These are phyloP conservation scores for Hephaestus fuliginosus DNA, from an alignment of 2,797 vertebrate genomes.

Conservation along the genomic window DNA sequence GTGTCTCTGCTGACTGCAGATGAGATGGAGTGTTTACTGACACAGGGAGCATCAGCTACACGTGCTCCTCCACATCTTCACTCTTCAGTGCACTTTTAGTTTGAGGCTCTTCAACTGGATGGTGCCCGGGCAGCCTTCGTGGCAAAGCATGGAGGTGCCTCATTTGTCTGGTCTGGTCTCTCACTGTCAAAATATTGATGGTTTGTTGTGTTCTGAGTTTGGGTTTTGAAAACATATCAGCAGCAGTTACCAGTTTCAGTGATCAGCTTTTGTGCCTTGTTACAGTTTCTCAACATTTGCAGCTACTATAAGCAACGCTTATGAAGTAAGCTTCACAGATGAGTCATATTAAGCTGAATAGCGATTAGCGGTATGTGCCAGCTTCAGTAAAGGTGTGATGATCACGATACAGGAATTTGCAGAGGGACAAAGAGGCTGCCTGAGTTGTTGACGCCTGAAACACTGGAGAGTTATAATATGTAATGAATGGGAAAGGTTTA, in stretches of 20 bases:
- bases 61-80: constrained; percentile 67
- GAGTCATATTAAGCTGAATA: constrained; percentile 44
- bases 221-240: constrained; percentile 1
- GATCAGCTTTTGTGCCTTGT: not conserved
- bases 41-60: constrained; percentile 79
- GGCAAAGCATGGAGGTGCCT: constrained; percentile 24
- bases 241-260: not conserved
- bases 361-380: constrained; percentile 27
- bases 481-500: not conserved
- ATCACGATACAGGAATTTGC: constrained; percentile 6
- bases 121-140: constrained; percentile 27
- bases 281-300: constrained; percentile 6
- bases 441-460: not conserved
- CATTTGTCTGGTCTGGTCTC: constrained; percentile 37
- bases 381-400: constrained; percentile 38
- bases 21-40: constrained; percentile 87
- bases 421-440: constrained; percentile 18
- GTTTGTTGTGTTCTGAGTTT: not conserved
- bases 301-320: not conserved
- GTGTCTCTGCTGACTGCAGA: constrained; percentile 88
- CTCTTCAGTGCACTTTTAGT: constrained; percentile 51
- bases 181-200: constrained; percentile 21
- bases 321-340: constrained; percentile 27
- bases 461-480: not conserved
- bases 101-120: constrained; percentile 50